phyloP scores from a whole-genome alignment of 2,113 vertebrate genomes.

The Ciconia maguari region DNA sequence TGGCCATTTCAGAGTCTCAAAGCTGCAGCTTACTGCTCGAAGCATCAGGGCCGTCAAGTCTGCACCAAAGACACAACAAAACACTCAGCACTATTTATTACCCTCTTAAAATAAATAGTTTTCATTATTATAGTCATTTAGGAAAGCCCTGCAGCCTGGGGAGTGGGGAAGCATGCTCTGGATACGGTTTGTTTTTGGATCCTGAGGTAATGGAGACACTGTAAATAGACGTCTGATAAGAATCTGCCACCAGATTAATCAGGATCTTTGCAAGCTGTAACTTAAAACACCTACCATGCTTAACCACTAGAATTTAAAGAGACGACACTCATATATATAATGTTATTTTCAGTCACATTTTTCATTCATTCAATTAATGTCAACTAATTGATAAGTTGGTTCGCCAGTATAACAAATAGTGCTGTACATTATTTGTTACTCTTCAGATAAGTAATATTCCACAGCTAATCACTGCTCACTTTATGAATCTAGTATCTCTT shows the following conservation, averaged over 20 bases:
- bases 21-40: not conserved
- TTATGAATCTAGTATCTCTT: not conserved
- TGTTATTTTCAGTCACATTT: not conserved
- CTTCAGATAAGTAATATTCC: not conserved
- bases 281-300: constrained; percentile 25
- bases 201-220: constrained; percentile 57
- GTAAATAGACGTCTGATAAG: constrained; percentile 49
- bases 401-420: not conserved
- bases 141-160: not conserved
- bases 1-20: rapidly evolving
- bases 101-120: not conserved
- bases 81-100: not conserved
- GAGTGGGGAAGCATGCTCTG: not conserved
- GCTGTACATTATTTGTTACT: not conserved
- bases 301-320: constrained; percentile 44
- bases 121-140: not conserved
- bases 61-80: not conserved
- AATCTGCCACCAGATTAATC: constrained; percentile 65
- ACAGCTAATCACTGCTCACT: not conserved
- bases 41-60: not conserved
- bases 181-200: constrained; percentile 35
- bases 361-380: not conserved
- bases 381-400: not conserved
- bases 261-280: constrained; percentile 50
- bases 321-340: not conserved